Evolutionary conservation across 2,113 vertebrate species (phyloP), one percentile per base, ranked within the genome.

Genomic region (Sander lucioperca): DNA sequence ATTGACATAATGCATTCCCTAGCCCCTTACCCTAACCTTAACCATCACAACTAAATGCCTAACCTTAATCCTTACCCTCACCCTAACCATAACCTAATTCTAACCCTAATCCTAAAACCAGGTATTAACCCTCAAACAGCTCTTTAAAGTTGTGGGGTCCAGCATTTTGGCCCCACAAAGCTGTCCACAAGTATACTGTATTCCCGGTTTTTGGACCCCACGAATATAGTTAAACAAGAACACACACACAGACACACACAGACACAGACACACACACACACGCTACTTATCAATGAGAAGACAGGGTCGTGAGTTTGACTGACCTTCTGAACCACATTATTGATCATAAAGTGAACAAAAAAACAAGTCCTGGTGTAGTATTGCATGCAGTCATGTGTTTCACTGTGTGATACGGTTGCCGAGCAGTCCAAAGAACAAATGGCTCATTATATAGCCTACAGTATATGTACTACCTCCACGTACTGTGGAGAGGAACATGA

Each of bases 281-380:
- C 88, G 45, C 61, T 19, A 33, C 76, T 80, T 75, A 69, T 84
- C 83, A 82, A 19, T 64, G 61, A 68, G 36, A 36, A 45, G 4
- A 61, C 45, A 30, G 18, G 18, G 36, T n/a, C 61, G 43, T 57
- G 74, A n/a, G 45, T 66, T 11, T 5, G 33, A 45, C 48, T 47
- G 50, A 25, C 66, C 67, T 12, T 80, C 62, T 50, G 57, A 77
- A 62, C 23, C 76, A 65, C 27, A 36, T 71, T 75, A 57, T 9
- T 57, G 54, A 36, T 56, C 47, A 19, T 77, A 86, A 80, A 70
- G 45, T 61, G 64, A 71, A 77, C 19, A n/a, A n/a, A n/a, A 86
- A 71, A 86, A 82, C 61, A 79, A 72, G 84, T 50, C 47, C 8
- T 16, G 43, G 81, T 82, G 78, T 84, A 79, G 87, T 86, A 75